phyloP scores from a whole-genome alignment of 2,113 vertebrate genomes.

The Elgaria multicarinata region DNA sequence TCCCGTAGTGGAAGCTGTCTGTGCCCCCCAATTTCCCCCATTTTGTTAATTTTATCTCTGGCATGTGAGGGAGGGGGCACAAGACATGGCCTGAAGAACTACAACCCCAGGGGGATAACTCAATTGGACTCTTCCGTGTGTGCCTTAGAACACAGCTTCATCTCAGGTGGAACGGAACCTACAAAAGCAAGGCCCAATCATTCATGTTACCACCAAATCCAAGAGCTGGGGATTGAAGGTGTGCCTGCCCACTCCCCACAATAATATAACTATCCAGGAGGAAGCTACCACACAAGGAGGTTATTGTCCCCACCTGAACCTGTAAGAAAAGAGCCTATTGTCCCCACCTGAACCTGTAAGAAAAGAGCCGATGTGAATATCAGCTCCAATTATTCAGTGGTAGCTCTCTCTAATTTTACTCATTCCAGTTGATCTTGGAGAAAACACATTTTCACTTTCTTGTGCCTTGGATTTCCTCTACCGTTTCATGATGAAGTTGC shows the following conservation, averaged over 20 bases:
- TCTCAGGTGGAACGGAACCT: neutral
- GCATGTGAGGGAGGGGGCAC: too few relatives aligned
- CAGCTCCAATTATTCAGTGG: neutral
- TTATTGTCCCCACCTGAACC: neutral
- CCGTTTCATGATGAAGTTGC: neutral
- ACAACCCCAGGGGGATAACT: neutral
- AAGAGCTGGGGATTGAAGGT: neutral
- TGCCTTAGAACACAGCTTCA: neutral
- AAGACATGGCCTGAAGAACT: neutral
- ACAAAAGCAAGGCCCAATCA: neutral
- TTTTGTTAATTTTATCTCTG: neutral
- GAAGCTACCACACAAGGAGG: neutral
- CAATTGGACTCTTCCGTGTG: neutral
- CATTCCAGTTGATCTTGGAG: neutral
- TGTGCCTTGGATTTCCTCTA: neutral
- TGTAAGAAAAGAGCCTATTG: neutral
- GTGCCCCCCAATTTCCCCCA: neutral
- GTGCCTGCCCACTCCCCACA: neutral
- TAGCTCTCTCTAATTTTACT: neutral
- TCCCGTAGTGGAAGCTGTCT: too few relatives aligned
- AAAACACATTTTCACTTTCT: neutral
- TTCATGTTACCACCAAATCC: neutral
- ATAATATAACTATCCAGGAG: neutral
- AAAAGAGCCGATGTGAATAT: neutral
- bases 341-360: neutral